phyloP scores from a whole-genome alignment of 2,797 vertebrate species.

The Oreortyx pictus region DNA sequence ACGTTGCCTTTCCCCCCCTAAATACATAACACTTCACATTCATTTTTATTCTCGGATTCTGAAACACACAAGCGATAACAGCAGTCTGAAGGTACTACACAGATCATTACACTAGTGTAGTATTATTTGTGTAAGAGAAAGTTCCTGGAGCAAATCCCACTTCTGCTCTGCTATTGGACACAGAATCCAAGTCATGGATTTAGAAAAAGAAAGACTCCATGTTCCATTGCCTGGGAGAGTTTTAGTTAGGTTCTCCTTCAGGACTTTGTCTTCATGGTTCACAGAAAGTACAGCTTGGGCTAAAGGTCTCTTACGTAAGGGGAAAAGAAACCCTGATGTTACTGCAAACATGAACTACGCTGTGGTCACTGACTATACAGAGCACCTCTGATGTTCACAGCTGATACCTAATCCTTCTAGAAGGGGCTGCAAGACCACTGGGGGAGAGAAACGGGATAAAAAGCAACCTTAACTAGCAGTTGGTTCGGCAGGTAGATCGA shows the following conservation, averaged over 20 bases:
- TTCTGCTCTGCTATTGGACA: not conserved
- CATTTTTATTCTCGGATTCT: not conserved
- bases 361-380: not conserved
- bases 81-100: not conserved
- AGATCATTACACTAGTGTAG: not conserved
- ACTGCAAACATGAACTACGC: not conserved
- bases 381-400: not conserved
- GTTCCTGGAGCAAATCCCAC: not conserved
- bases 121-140: not conserved
- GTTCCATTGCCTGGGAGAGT: not conserved
- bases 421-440: not conserved
- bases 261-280: conserved; percentile 10
- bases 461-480: not conserved
- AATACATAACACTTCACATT: not conserved
- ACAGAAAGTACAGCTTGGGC: not conserved
- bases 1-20: not conserved
- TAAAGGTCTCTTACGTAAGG: conserved; percentile 4
- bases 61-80: not conserved
- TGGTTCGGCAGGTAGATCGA: not conserved
- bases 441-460: not conserved
- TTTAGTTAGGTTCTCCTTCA: conserved; percentile 26
- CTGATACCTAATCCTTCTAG: not conserved
- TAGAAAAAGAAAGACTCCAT: not conserved
- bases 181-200: not conserved
- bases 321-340: not conserved